phyloP scores from a whole-genome alignment of 2,888 invertebrate genomes.

The Chalcis sispes region DNA sequence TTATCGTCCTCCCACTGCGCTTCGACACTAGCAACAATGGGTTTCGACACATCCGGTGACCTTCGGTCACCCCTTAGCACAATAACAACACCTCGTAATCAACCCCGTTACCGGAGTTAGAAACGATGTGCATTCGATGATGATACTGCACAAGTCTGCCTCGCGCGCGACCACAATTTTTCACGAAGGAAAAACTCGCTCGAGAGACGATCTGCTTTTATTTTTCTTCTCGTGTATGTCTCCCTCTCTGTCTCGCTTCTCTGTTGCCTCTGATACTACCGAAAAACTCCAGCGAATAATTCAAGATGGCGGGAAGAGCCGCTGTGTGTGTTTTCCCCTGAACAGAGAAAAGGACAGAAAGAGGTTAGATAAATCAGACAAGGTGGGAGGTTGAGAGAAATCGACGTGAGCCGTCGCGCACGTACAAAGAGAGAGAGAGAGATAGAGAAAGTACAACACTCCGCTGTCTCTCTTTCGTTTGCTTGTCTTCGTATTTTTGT shows the following conservation, averaged over 20 bases:
- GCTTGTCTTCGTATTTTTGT: background rate
- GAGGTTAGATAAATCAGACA: background rate
- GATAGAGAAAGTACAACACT: background rate
- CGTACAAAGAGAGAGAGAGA: slow-evolving; percentile 14
- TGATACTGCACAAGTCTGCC: too few relatives aligned
- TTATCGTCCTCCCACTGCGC: slow-evolving; percentile 35
- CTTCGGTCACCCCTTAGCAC: slow-evolving; percentile 45
- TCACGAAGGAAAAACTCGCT: slow-evolving; percentile 46
- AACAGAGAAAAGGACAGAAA: slow-evolving; percentile 29
- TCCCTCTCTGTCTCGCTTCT: background rate
- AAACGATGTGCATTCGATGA: background rate
- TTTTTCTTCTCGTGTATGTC: background rate
- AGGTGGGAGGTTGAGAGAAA: background rate
- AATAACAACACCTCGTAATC: background rate
- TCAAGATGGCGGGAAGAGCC: slow-evolving; percentile 47
- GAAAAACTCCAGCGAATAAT: slow-evolving; percentile 26
- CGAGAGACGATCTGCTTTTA: slow-evolving; percentile 21
- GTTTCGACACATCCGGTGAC: slow-evolving; percentile 51
- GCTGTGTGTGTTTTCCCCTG: slow-evolving; percentile 34
- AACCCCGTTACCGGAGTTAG: slow-evolving; percentile 4
- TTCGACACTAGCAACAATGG: slow-evolving; percentile 2
- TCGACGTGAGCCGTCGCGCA: slow-evolving; percentile 15
- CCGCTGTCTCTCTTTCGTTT: background rate
- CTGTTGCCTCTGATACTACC: slow-evolving; percentile 2
- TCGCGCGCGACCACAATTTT: slow-evolving; percentile 19